A percentile compares a stretch with the other conserved stretches of the same genome.
Evolutionary conservation across 2,113 vertebrate species (phyloP).

Genomic region (Otis tarda): DNA sequence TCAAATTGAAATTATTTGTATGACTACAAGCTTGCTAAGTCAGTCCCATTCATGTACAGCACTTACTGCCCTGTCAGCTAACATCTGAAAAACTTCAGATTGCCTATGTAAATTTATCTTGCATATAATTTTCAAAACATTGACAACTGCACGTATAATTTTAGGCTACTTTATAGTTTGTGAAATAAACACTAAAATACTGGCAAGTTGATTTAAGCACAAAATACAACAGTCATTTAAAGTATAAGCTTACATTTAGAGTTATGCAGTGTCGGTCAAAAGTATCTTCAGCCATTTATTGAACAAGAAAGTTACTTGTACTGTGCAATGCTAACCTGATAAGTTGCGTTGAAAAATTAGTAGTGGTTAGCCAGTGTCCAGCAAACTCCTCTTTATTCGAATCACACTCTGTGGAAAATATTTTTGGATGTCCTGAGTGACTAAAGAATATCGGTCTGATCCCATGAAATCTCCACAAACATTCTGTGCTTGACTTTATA

Average conservation of each 20-base stretch:
- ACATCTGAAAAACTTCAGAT: background rate
- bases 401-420: background rate
- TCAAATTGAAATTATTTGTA: background rate
- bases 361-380: background rate
- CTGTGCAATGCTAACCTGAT: background rate
- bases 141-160: background rate
- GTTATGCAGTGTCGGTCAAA: background rate
- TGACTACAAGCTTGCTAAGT: background rate
- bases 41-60: background rate
- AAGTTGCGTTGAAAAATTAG: background rate
- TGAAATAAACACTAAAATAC: background rate
- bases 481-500: background rate
- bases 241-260: background rate
- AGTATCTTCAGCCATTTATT: background rate
- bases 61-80: background rate
- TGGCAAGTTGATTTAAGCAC: background rate
- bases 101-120: background rate
- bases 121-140: background rate
- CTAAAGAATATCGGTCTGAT: background rate
- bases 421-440: background rate
- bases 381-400: background rate
- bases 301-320: background rate
- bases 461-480: background rate
- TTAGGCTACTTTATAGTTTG: background rate
- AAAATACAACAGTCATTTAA: background rate